Evolutionary conservation across 2,797 vertebrate genomes (phyloP).

Genomic region (Danio tinwini): DNA sequence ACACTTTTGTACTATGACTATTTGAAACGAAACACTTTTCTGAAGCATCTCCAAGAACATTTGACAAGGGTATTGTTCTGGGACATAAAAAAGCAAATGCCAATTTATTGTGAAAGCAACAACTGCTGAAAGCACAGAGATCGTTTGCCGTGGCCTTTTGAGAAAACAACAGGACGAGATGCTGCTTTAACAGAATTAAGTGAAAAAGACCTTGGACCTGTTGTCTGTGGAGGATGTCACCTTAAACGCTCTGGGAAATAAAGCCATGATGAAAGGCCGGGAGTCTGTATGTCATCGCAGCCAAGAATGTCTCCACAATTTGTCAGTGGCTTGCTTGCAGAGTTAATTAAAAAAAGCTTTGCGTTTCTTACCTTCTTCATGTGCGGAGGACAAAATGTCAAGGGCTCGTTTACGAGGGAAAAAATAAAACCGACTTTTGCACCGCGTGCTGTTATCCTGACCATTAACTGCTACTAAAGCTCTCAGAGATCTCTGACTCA

Average conservation of each 20-base stretch:
- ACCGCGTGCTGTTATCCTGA: constrained; percentile 2
- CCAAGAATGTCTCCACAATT: constrained; percentile 13
- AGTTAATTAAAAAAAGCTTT: constrained; percentile 36
- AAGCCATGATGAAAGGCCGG: constrained; percentile 9
- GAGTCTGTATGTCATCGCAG: constrained; percentile 2
- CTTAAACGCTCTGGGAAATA: constrained; percentile 46
- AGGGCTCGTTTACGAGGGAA: constrained; percentile 20
- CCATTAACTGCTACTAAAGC: constrained; percentile 17
- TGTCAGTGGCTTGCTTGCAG: background rate
- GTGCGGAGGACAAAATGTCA: constrained; percentile 42
- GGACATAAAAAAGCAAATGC: constrained; percentile 17
- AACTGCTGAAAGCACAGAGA: constrained; percentile 29
- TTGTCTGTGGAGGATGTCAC: constrained; percentile 44
- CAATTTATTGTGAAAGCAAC: constrained; percentile 47
- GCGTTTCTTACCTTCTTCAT: constrained; percentile 12
- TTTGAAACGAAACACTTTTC: too few relatives aligned
- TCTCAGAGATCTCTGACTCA: constrained; percentile 35
- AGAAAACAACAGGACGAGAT: constrained; percentile 10
- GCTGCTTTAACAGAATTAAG: constrained; percentile 30
- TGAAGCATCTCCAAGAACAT: too few relatives aligned
- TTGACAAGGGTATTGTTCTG: constrained; percentile 2
- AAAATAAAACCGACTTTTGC: background rate
- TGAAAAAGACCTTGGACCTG: constrained; percentile 18
- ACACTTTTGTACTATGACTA: too few relatives aligned
- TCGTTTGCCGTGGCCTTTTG: background rate